Conservation (phyloP, 2,113 vertebrate species). For the Motacilla alba region DNA sequence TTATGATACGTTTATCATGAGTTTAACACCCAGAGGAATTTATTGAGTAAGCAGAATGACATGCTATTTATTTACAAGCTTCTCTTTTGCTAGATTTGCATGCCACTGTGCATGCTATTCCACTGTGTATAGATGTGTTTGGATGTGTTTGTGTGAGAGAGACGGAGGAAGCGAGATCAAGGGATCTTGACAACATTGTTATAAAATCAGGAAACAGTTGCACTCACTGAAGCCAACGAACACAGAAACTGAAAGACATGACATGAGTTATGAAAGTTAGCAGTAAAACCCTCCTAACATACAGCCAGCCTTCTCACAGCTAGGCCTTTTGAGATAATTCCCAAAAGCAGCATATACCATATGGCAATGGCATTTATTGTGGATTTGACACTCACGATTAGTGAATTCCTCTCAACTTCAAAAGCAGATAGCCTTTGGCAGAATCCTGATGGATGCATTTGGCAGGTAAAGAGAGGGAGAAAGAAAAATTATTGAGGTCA, state of each 20-base stretch:
- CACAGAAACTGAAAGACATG: slow-evolving; percentile 27
- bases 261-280: slow-evolving; percentile 38
- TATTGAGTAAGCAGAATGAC: slow-evolving; percentile 14
- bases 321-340: slow-evolving; percentile 22
- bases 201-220: slow-evolving; percentile 45
- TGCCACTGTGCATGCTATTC: background rate
- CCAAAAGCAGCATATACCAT: slow-evolving; percentile 38
- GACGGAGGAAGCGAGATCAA: slow-evolving; percentile 14
- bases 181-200: slow-evolving; percentile 34
- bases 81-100: background rate
- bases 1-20: slow-evolving; percentile 1
- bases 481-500: slow-evolving; percentile 34
- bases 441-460: slow-evolving; percentile 23
- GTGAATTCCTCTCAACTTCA: slow-evolving; percentile 29
- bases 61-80: slow-evolving; percentile 18
- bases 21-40: background rate
- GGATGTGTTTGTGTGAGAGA: background rate
- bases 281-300: background rate
- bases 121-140: background rate
- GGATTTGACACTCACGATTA: slow-evolving; percentile 30
- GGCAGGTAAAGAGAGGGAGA: background rate
- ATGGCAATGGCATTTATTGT: slow-evolving; percentile 34
- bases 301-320: background rate
- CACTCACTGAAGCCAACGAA: slow-evolving; percentile 15
- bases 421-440: slow-evolving; percentile 18